A percentile compares a stretch with the other conserved stretches of the same genome.
These are phyloP conservation scores for Zoanthus solanderi DNA, from an alignment of 92 coral and sea anemone genomes.

Conservation along the genomic window DNA sequence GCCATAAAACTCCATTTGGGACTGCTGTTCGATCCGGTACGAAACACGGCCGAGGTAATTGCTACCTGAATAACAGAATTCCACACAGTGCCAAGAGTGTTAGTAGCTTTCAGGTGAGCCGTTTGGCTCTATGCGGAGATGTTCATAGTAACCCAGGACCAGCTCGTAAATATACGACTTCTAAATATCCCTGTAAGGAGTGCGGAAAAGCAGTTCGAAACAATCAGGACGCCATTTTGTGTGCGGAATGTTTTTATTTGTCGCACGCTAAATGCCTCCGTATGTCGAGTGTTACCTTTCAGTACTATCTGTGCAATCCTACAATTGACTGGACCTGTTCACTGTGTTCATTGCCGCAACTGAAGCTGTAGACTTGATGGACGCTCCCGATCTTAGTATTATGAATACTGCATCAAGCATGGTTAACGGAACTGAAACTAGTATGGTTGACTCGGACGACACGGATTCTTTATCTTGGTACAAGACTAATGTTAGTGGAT, in stretches of 20 bases:
- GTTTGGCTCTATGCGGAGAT: conserved; percentile 51
- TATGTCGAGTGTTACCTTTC: conserved; percentile 42
- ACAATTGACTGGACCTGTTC: background rate
- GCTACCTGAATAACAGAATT: too few relatives aligned
- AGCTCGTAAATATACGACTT: conserved; percentile 23
- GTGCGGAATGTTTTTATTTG: conserved; percentile 49
- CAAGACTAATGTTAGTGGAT: too few relatives aligned
- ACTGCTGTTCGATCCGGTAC: too few relatives aligned
- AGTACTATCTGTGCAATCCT: conserved; percentile 38
- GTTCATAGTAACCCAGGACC: conserved; percentile 55
- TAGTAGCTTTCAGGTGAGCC: conserved; percentile 51
- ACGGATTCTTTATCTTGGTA: too few relatives aligned
- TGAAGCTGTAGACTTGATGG: conserved; percentile 47
- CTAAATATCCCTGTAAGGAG: conserved; percentile 58
- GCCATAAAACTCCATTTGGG: too few relatives aligned
- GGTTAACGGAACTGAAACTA: conserved; percentile 13
- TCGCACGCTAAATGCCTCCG: conserved; percentile 54
- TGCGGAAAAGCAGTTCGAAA: conserved; percentile 43
- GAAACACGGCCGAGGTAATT: too few relatives aligned
- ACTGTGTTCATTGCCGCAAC: conserved; percentile 39
- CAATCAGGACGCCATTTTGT: conserved; percentile 58
- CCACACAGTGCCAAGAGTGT: background rate
- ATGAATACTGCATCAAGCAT: conserved; percentile 40
- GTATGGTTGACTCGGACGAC: background rate
- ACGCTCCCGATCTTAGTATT: conserved; percentile 38